phyloP scores from a whole-genome alignment of 1,140 invertebrate species.

The Drosophila baimaii region DNA sequence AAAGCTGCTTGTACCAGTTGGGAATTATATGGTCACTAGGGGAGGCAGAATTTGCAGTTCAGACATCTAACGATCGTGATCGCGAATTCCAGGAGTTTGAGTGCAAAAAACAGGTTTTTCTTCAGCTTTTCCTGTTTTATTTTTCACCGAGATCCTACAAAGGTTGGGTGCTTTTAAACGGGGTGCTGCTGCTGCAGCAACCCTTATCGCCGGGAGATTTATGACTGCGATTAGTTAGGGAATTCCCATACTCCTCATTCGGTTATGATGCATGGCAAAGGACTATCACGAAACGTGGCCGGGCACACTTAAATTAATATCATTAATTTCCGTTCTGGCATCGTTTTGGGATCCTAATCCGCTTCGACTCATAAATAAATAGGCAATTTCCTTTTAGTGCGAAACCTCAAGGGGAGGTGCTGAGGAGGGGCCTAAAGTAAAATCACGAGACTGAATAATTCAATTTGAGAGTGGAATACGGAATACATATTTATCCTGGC shows the following conservation, averaged over 20 bases:
- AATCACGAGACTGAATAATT: slow-evolving; percentile 70
- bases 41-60: slow-evolving; percentile 2
- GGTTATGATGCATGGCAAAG: not conserved
- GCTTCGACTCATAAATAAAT: slow-evolving; percentile 65
- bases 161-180: not conserved
- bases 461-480: slow-evolving; percentile 37
- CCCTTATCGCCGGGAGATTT: slow-evolving; percentile 31
- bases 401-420: slow-evolving; percentile 14
- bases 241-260: slow-evolving; percentile 9
- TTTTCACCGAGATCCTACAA: not conserved
- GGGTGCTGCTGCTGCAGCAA: slow-evolving; percentile 10
- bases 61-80: slow-evolving; percentile 26
- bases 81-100: slow-evolving; percentile 14
- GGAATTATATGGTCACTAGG: slow-evolving; percentile 47
- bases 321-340: slow-evolving; percentile 47
- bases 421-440: slow-evolving; percentile 9
- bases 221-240: slow-evolving; percentile 12
- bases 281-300: slow-evolving; percentile 15
- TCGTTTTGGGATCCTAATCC: slow-evolving; percentile 37
- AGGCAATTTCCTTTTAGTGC: slow-evolving; percentile 61
- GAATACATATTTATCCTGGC: slow-evolving; percentile 49
- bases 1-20: slow-evolving; percentile 39
- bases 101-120: slow-evolving; percentile 26
- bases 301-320: slow-evolving; percentile 48
- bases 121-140: slow-evolving; percentile 9